Percentiles rank a stretch among this genome's conserved stretches.
These are phyloP conservation scores for Onchidella celtica DNA, from an alignment of 2,888 invertebrate species.

Conservation along the genomic window DNA sequence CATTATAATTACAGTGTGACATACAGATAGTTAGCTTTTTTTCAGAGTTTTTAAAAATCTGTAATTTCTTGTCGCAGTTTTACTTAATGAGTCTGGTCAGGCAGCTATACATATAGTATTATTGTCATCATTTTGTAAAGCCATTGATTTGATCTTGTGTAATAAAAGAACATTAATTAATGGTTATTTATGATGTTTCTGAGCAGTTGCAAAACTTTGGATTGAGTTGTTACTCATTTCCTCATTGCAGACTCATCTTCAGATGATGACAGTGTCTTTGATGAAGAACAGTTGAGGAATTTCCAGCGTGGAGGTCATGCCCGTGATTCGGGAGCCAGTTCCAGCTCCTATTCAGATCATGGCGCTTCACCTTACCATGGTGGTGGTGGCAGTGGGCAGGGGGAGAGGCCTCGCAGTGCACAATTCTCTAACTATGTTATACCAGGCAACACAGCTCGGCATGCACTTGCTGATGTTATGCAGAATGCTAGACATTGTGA, in stretches of 20 bases:
- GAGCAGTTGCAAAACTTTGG: too few relatives aligned
- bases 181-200: too few relatives aligned
- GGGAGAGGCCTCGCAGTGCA: slow-evolving; percentile 69
- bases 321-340: slow-evolving; percentile 73
- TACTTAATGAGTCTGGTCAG: too few relatives aligned
- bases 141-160: too few relatives aligned
- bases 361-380: slow-evolving; percentile 57
- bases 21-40: too few relatives aligned
- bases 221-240: too few relatives aligned
- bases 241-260: slow-evolving; percentile 63
- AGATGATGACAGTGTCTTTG: slow-evolving; percentile 77
- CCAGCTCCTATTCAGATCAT: slow-evolving; percentile 67
- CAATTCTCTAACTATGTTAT: slow-evolving; percentile 76
- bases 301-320: slow-evolving; percentile 69
- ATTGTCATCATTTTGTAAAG: too few relatives aligned
- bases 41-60: too few relatives aligned
- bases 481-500: slow-evolving; percentile 79
- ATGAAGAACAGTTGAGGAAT: slow-evolving; percentile 73
- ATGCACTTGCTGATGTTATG: slow-evolving; percentile 85
- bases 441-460: slow-evolving; percentile 83
- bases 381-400: slow-evolving; percentile 55
- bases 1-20: too few relatives aligned
- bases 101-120: too few relatives aligned
- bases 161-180: too few relatives aligned
- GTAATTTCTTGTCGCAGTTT: too few relatives aligned